Base-by-base conservation (phyloP, 1,140 invertebrate species). In the Drosophila miranda region DNA sequence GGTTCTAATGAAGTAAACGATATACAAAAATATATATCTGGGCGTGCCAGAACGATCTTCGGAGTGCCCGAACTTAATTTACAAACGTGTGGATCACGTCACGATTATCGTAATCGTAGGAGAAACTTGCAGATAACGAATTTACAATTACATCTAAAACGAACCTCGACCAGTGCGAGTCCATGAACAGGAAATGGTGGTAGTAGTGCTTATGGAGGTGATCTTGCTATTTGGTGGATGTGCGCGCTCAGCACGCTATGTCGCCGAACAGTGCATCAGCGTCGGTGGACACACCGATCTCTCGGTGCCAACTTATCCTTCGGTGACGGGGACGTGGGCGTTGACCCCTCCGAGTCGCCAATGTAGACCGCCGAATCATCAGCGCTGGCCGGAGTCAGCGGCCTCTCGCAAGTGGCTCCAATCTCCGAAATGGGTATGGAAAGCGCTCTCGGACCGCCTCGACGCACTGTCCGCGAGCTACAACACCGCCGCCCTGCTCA, bases 401-500 rank as follows among this genome's bases (percentile, higher is more conserved):
- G 62, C 6, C 82, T 56, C 2, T 89, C 89, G 51, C 80, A 89
- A 42, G 62, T 79, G n/a, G 62, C 88, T 8, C 89, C 89, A 26
- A 90, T 90, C 46, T 90, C 89, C 6, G 89, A 90, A 21, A 90
- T 90, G 34, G 89, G 89, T 58, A 84, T 80, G 28, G 80, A 57
- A n/a, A n/a, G n/a, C n/a, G n/a, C n/a, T 91, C 0, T 91, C 90
- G 23, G 84, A 90, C 71, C 73, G 76, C 0, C 61, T 89, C 6
- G 89, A 91, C 23, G 90, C 92, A 4, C 72, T 93, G 13, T 95
- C 97, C 90, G 95, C 97, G 9, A 94, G 99, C 45, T 99, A 98
- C 89, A 98, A 97, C 60, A 99, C 98, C 1, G 92, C 99, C 63
- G 96, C 97, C 34, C 92, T 99, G 58, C 92, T 99, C 19, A 95